Conservation (phyloP, 2,797 vertebrate species). For the Intellagama lesueurii region DNA sequence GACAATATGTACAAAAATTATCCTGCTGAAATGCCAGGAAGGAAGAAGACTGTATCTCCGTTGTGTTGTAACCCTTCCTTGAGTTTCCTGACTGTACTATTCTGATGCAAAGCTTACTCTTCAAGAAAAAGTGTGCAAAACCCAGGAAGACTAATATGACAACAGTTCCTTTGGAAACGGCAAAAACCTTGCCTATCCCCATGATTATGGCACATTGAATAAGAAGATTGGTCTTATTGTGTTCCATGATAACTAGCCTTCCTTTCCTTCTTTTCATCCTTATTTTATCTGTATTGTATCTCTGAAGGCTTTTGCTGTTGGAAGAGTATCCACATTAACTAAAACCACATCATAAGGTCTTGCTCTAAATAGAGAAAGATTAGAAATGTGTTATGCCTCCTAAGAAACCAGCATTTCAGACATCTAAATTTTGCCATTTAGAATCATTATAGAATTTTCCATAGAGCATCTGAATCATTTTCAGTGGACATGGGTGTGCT, state of each 20-base stretch:
- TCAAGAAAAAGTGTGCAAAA: no score
- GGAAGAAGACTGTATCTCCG: not conserved
- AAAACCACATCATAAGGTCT: not conserved
- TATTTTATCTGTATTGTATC: no score
- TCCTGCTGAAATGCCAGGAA: not conserved
- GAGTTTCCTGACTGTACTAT: not conserved
- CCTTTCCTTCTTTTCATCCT: not conserved
- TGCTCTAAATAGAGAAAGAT: not conserved
- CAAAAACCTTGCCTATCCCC: not conserved
- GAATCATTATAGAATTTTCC: not conserved
- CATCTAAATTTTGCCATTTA: not conserved
- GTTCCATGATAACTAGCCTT: no score
- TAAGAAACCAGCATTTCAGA: not conserved
- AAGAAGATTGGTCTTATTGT: not conserved
- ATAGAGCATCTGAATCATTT: not conserved
- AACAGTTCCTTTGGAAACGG: not conserved
- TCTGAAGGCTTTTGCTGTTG: no score
- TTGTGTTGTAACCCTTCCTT: not conserved
- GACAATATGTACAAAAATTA: not conserved
- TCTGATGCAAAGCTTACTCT: not conserved
- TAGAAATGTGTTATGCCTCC: not conserved
- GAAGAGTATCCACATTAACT: not conserved
- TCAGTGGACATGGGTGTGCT: not conserved
- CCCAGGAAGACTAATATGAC: not conserved
- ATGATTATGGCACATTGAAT: not conserved